Base-by-base conservation (phyloP, 2,113 vertebrate genomes). In the Sprattus sprattus region DNA sequence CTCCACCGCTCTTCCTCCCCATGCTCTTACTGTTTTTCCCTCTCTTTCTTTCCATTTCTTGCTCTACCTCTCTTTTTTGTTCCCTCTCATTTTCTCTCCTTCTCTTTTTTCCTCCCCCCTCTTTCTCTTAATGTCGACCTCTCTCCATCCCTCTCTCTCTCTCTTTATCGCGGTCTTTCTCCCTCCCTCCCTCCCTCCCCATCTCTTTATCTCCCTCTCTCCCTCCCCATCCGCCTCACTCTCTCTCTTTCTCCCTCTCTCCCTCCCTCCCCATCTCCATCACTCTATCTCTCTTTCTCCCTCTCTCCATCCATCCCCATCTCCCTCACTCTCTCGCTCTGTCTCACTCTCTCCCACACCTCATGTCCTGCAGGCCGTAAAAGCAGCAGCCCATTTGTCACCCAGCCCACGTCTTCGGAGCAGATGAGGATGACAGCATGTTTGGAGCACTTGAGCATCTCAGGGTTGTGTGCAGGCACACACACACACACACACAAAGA, bases 401-500 rank as follows among this genome's bases (percentile, higher is more conserved):
- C 84, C 82, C 85, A 52, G 52, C 71, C 52, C 67, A 88, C 86
- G 81, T 86, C 67, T 45, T 20, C 32, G 45, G 85, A 89, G 83
- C 50, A 82, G 45, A 81, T 81, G 45, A 81, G 83, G 81, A 20
- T 13, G 8, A 64, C 54, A 81, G 86, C n/a, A 44, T 81, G 50
- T 83, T 84, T 85, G 39, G 60, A 57, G 82, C 57, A 81, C 83
- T 28, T 45, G n/a, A 67, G 81, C 47, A n/a, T 80, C 86, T 50
- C 52, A 22, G 32, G 28, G 18, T 44, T 39, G 78, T 46, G 80
- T 22, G 46, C 84, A 60, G 45, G 54, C 22, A 25, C 60, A 25
- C 60, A 67, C 22, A 67, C 22, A 67, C 54, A 60, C 54, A 60
- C 54, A 60, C 54, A 60, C 20, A 60, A 15, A 60, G 0, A 60